Evolutionary conservation across 2,888 invertebrate species (phyloP).

Genomic region (Rapana venosa): DNA sequence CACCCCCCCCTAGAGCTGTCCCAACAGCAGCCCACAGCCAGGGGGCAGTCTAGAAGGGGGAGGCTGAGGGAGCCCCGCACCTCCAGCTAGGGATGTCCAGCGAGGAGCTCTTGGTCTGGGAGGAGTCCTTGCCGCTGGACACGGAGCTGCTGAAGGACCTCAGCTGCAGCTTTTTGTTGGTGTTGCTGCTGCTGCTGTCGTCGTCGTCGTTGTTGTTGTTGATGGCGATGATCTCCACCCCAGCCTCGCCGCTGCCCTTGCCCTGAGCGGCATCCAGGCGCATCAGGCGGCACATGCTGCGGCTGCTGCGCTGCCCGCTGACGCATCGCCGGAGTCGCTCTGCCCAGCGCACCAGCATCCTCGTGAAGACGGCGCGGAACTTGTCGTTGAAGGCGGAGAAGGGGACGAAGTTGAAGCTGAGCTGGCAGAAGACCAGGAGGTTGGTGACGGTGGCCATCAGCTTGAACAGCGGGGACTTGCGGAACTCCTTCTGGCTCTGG

Average conservation of each 20-base stretch:
- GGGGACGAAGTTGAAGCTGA: conserved; percentile 74
- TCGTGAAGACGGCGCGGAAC: conserved; percentile 56
- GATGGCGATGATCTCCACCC: background rate
- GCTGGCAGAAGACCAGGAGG: conserved; percentile 69
- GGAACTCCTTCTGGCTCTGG: conserved; percentile 38
- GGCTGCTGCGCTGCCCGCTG: background rate
- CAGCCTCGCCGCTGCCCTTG: background rate
- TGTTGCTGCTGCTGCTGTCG: background rate
- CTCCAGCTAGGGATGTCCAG: conserved; percentile 9
- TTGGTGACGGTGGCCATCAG: conserved; percentile 65
- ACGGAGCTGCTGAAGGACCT: conserved; percentile 22
- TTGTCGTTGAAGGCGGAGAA: conserved; percentile 74
- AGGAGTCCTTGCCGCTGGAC: conserved; percentile 26
- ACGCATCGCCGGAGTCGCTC: conserved; percentile 16
- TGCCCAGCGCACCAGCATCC: conserved; percentile 37
- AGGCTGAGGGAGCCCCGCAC: background rate
- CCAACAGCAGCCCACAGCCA: too few relatives aligned
- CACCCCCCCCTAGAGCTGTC: too few relatives aligned
- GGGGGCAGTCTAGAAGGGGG: too few relatives aligned
- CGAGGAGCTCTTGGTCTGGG: background rate
- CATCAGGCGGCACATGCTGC: conserved; percentile 11
- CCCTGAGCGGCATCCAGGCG: background rate
- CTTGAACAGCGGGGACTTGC: conserved; percentile 50
- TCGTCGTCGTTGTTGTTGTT: background rate
- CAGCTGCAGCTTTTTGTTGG: conserved; percentile 15